phyloP scores from a whole-genome alignment of 2,113 vertebrate genomes.

The Macrotis lagotis region DNA sequence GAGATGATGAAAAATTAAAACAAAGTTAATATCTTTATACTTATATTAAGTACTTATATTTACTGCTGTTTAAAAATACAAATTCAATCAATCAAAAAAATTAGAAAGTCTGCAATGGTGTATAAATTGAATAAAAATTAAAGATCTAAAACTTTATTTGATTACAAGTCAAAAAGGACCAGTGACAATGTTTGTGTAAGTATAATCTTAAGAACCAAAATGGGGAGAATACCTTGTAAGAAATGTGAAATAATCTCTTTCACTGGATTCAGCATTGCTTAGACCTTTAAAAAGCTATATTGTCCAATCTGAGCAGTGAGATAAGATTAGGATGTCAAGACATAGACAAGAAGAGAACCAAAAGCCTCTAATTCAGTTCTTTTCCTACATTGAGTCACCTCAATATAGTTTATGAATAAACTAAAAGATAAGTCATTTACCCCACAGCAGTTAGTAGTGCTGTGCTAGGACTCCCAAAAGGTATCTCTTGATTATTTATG shows the following conservation, averaged over 20 bases:
- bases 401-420: neutral
- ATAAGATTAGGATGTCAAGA: neutral
- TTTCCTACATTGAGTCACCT: neutral
- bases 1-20: slow-evolving; percentile 33
- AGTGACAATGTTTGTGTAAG: slow-evolving; percentile 9
- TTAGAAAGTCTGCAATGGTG: neutral
- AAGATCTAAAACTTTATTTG: neutral
- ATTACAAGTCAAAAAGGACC: neutral
- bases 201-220: neutral
- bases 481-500: slow-evolving; percentile 22
- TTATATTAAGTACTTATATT: neutral
- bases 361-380: neutral
- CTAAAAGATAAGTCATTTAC: slow-evolving; percentile 1
- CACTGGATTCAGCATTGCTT: neutral
- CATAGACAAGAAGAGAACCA: neutral
- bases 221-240: slow-evolving; percentile 19
- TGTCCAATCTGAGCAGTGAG: neutral
- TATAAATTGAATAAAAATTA: neutral
- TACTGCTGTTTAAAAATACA: slow-evolving; percentile 18
- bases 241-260: slow-evolving; percentile 10
- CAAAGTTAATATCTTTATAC: slow-evolving; percentile 3
- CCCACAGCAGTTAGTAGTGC: neutral
- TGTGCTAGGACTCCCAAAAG: neutral
- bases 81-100: neutral
- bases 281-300: slow-evolving; percentile 14